Percentiles rank a stretch among this genome's conserved stretches.
Evolutionary conservation across 2,888 invertebrate species (phyloP).

Genomic region (Erebia ligea): DNA sequence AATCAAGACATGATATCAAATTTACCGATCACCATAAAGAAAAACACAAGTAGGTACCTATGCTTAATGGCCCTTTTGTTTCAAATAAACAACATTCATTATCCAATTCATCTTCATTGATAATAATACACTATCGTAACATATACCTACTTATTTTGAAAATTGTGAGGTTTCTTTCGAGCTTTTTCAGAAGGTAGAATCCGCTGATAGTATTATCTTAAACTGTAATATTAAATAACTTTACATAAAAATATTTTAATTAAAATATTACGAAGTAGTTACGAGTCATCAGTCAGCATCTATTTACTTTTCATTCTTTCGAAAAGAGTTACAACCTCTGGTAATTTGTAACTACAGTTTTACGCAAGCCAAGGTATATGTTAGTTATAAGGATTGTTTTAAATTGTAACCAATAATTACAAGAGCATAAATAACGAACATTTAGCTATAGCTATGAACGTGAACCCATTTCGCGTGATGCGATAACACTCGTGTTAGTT

Average conservation of each 20-base stretch:
- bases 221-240: too few species aligned
- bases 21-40: conserved; percentile 26
- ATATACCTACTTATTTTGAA: too few species aligned
- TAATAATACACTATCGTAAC: neutral
- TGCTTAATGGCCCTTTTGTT: conserved; percentile 36
- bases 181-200: too few species aligned
- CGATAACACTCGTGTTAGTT: conserved; percentile 28
- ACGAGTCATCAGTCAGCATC: neutral
- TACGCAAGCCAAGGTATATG: neutral
- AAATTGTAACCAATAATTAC: neutral
- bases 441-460: conserved; percentile 6
- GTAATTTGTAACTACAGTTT: neutral
- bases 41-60: conserved; percentile 24
- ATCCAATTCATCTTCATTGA: neutral
- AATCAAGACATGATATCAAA: conserved; percentile 17
- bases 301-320: too few species aligned
- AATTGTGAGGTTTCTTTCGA: too few species aligned
- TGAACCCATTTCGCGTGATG: conserved; percentile 33
- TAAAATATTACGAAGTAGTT: too few species aligned
- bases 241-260: too few species aligned
- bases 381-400: neutral
- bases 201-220: too few species aligned
- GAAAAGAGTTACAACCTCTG: neutral
- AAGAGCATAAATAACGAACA: conserved; percentile 10
- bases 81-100: neutral